phyloP scores from a whole-genome alignment of 2,113 vertebrate species.

The Clarias macrocephalus region DNA sequence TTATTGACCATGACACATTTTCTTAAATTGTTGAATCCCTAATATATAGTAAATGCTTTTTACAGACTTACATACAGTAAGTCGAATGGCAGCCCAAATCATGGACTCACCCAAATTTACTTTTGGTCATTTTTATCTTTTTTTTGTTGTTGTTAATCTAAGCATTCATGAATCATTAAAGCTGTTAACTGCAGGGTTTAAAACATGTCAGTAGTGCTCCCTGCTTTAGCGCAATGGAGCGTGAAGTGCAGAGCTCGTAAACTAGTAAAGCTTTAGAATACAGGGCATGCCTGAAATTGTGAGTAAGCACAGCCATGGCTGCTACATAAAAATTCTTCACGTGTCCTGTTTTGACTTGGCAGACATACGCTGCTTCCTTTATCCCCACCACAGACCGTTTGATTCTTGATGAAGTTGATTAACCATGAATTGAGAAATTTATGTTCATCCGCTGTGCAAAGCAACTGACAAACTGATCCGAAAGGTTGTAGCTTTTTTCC shows the following conservation, averaged over 20 bases:
- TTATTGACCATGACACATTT: not conserved
- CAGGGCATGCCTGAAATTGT: conserved; percentile 65
- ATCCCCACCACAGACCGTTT: conserved; percentile 4
- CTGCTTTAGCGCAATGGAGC: not conserved
- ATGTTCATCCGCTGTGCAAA: not conserved
- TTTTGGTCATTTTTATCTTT: not conserved
- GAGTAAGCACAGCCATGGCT: conserved; percentile 65
- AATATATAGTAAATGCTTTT: not conserved
- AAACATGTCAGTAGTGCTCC: not conserved
- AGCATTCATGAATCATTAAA: not conserved
- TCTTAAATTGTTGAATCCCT: not conserved
- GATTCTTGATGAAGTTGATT: not conserved
- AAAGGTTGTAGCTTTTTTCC: conserved; percentile 8
- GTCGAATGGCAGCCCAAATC: not conserved
- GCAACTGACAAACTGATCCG: conserved; percentile 43
- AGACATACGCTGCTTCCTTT: conserved; percentile 25
- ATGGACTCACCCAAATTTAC: not conserved
- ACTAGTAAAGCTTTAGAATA: conserved; percentile 73
- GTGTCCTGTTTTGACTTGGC: conserved; percentile 28
- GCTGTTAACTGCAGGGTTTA: not conserved
- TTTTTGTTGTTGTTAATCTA: not conserved
- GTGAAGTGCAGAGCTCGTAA: conserved; percentile 69
- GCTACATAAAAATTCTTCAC: conserved; percentile 38
- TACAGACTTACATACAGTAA: not conserved
- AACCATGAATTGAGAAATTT: not conserved